Conservation (phyloP, 1,140 invertebrate genomes). For the Sarcophaga peregrina region DNA sequence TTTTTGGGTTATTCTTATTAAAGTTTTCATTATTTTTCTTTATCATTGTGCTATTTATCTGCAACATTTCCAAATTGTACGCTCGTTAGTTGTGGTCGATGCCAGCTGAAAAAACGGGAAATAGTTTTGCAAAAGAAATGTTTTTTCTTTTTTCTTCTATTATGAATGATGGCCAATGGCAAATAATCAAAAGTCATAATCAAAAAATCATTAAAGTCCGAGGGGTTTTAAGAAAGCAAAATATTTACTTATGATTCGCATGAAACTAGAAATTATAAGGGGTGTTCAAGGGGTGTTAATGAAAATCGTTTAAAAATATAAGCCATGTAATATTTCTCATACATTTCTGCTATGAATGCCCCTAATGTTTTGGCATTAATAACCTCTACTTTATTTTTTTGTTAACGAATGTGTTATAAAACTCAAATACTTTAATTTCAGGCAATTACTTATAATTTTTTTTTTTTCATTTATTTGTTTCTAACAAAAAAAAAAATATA, state of each 20-base stretch:
- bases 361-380: background rate
- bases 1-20: too few relatives aligned
- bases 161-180: background rate
- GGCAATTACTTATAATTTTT: too few relatives aligned
- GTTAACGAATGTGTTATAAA: too few relatives aligned
- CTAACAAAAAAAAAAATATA: constrained; percentile 5
- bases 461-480: background rate
- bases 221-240: background rate
- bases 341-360: background rate
- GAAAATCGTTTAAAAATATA: too few relatives aligned
- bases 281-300: background rate
- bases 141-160: background rate
- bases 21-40: background rate
- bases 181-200: background rate
- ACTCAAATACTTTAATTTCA: too few relatives aligned
- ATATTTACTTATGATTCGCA: background rate
- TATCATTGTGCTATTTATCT: background rate
- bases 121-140: constrained; percentile 15
- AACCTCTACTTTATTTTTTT: background rate
- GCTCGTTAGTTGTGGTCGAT: background rate
- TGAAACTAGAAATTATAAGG: background rate
- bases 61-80: background rate
- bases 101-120: background rate
- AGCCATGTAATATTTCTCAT: background rate
- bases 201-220: constrained; percentile 14